Base-by-base conservation (phyloP, 2,113 vertebrate species). In the Sinosuthora webbiana region DNA sequence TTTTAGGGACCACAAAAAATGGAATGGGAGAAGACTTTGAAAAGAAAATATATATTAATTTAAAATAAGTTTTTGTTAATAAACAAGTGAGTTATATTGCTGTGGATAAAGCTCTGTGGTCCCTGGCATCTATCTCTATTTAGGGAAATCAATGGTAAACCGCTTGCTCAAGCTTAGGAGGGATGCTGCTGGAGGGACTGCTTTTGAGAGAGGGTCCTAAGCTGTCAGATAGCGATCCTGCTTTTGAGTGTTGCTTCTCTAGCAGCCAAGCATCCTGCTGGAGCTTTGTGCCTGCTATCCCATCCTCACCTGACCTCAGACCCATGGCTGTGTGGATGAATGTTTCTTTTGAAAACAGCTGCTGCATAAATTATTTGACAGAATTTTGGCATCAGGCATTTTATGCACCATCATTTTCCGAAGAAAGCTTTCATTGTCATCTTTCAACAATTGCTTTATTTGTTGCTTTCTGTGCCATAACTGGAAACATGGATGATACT, bases 311-410 rank as follows among this genome's bases (percentile, higher is more conserved):
- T 96, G 90, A 94, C 85, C 90, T 93, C 79, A 71, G 83, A 53
- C 55, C 69, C 80, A 21, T 49, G 62, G 71, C 52, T 87, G 12
- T 53, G 57, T 50, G 21, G 83, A 64, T 95, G 88, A 95, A 94
- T 90, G 79, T 95, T 94, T 81, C 93, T 83, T 96, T 96, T 96
- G 93, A 97, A 94, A 97, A 88, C 90, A 96, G 93, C 96, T 95
- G 92, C 92, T 87, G 93, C 92, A 90, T 94, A 69, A 94, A 95
- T 86, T 96, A 94, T 86, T 83, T 73, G 92, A 57, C 88, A 93
- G 88, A 92, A 89, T 95, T 94, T 94, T 96, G 94, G 93, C 93
- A 89, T 96, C 49, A 12, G 37, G 31, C 28, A 6, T 83, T 95
- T 94, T 68, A 35, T 90, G 50, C 80, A 56, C 83, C 73, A 88